A percentile compares a stretch with the other conserved stretches of the same genome.
Conservation (phyloP, 2,797 vertebrate genomes). For the Myotis myotis region DNA sequence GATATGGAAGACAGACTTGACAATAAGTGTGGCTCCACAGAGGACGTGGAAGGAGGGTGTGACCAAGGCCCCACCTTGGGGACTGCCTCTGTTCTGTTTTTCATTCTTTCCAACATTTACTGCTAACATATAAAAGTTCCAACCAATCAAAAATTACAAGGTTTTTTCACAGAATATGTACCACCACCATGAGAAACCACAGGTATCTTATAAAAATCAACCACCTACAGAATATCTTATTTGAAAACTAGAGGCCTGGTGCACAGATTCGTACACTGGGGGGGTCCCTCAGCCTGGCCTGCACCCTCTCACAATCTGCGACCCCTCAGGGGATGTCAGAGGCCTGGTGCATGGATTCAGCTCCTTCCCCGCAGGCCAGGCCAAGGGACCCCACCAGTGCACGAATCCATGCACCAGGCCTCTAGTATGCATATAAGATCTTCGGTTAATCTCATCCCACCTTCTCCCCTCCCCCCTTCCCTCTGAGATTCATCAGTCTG, state of each 20-base stretch:
- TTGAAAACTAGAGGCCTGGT: neutral
- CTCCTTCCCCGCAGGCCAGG: too few relatives aligned
- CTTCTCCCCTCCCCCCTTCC: too few relatives aligned
- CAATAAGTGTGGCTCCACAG: neutral
- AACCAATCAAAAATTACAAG: neutral
- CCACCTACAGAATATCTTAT: neutral
- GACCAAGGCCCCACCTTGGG: fast-evolving
- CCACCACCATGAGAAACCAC: neutral
- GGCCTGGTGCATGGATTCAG: too few relatives aligned
- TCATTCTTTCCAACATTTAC: neutral
- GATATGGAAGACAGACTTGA: neutral
- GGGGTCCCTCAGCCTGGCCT: too few relatives aligned
- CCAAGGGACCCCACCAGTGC: too few relatives aligned
- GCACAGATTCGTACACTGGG: too few relatives aligned
- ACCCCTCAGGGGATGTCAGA: too few relatives aligned
- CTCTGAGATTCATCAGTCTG: too few relatives aligned
- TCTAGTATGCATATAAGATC: too few relatives aligned
- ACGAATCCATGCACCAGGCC: too few relatives aligned
- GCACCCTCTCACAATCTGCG: too few relatives aligned
- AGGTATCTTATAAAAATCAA: neutral
- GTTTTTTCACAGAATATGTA: neutral
- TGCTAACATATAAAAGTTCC: neutral
- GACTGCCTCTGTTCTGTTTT: neutral
- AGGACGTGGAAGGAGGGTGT: neutral
- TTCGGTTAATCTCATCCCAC: too few relatives aligned